A percentile compares a stretch with the other conserved stretches of the same genome.
Evolutionary conservation across 2,113 vertebrate species (phyloP).

Genomic region (Seriola aureovittata): DNA sequence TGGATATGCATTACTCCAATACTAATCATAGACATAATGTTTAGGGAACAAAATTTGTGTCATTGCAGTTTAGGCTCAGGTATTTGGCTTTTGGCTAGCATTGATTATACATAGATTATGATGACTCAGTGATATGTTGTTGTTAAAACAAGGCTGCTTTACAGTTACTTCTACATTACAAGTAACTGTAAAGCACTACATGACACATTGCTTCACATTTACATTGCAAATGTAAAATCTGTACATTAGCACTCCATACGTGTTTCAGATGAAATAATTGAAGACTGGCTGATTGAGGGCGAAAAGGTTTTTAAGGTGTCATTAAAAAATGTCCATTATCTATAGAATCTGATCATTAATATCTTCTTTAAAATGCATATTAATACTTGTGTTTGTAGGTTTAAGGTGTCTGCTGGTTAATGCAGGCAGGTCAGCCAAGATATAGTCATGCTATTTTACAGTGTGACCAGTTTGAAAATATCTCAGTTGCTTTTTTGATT

Average conservation of each 20-base stretch:
- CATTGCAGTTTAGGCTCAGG: slow-evolving; percentile 28
- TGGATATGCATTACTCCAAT: slow-evolving; percentile 4
- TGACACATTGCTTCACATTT: slow-evolving; percentile 14
- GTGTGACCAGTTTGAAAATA: slow-evolving; percentile 27
- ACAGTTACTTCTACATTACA: slow-evolving; percentile 9
- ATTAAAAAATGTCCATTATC: background rate
- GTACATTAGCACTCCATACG: background rate
- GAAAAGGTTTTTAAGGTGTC: background rate
- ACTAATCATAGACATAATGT: background rate
- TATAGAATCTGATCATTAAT: background rate
- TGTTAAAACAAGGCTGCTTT: slow-evolving; percentile 19
- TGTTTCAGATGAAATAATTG: background rate
- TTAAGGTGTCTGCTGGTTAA: slow-evolving; percentile 11
- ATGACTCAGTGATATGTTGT: slow-evolving; percentile 1
- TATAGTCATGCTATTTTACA: slow-evolving; percentile 14
- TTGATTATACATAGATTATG: background rate
- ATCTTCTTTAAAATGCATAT: slow-evolving; percentile 9
- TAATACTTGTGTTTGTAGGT: slow-evolving; percentile 8
- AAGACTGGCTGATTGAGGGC: slow-evolving; percentile 5
- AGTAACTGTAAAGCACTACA: too few species aligned
- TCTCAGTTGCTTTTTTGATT: slow-evolving; percentile 59
- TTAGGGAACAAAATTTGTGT: background rate
- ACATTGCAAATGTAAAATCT: slow-evolving; percentile 41
- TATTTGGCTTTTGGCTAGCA: slow-evolving; percentile 14
- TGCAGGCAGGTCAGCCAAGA: slow-evolving; percentile 6